Evolutionary conservation across 2,888 invertebrate genomes (phyloP).

Genomic region (Eristalinus sepulchralis): DNA sequence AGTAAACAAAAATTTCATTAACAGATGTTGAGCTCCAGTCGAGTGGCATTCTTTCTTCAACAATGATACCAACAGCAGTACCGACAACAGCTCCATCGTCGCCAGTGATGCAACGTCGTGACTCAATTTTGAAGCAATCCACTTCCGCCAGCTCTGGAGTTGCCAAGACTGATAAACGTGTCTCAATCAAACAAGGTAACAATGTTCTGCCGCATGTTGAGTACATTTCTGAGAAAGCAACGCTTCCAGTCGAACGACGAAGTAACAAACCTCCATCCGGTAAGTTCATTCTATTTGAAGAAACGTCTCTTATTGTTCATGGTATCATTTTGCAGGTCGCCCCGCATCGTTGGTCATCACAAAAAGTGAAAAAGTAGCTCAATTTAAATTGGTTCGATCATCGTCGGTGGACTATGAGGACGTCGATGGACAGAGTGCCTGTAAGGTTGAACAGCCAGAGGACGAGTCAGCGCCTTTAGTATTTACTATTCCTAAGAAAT

Average conservation of each 20-base stretch:
- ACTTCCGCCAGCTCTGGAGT: conserved; percentile 74
- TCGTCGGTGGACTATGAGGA: conserved; percentile 80
- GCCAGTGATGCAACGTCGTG: conserved; percentile 77
- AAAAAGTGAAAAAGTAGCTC: conserved; percentile 77
- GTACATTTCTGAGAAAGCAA: conserved; percentile 77
- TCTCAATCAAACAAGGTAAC: conserved; percentile 78
- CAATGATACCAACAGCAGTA: conserved; percentile 61
- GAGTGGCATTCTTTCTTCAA: conserved; percentile 71
- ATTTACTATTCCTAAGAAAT: conserved; percentile 78
- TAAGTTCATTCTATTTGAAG: conserved; percentile 53
- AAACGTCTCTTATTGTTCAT: neutral
- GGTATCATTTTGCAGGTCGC: conserved; percentile 74
- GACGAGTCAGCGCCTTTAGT: conserved; percentile 80
- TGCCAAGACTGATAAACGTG: conserved; percentile 78
- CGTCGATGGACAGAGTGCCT: conserved; percentile 77
- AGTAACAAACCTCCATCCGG: conserved; percentile 77
- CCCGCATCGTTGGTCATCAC: conserved; percentile 80
- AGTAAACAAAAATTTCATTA: conserved; percentile 14
- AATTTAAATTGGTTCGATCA: conserved; percentile 79
- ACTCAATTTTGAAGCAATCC: conserved; percentile 80
- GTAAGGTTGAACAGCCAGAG: conserved; percentile 75
- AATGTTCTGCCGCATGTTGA: conserved; percentile 76
- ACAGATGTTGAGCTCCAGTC: conserved; percentile 73
- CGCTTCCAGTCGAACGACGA: conserved; percentile 67
- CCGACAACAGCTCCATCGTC: conserved; percentile 72